Percentiles rank a stretch among this genome's conserved stretches.
Conservation (phyloP, 1,140 invertebrate species). For the Adoxophyes honmai region DNA sequence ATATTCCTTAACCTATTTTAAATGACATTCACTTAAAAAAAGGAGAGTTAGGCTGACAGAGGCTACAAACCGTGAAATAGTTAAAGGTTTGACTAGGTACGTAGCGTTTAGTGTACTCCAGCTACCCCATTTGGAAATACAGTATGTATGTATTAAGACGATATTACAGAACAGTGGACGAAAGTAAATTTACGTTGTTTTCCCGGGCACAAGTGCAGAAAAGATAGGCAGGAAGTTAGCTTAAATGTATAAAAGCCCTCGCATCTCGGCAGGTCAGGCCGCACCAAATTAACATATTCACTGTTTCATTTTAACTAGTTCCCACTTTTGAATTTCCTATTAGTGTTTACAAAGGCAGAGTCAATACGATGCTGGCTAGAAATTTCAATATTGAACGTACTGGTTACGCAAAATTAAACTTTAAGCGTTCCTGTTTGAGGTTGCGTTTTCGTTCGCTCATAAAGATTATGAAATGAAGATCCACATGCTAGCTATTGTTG, state of each 20-base stretch:
- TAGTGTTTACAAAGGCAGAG: slow-evolving; percentile 58
- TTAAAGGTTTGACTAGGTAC: no score
- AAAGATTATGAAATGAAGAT: slow-evolving; percentile 24
- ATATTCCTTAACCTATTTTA: no score
- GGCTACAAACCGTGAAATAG: no score
- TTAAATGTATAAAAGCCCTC: neutral
- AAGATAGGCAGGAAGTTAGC: neutral
- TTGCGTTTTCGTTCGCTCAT: neutral
- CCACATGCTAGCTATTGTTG: slow-evolving; percentile 23
- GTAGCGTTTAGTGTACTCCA: no score
- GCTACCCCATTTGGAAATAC: no score
- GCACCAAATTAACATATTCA: slow-evolving; percentile 63
- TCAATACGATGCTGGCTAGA: slow-evolving; percentile 38
- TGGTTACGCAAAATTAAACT: slow-evolving; percentile 6
- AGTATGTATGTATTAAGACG: no score
- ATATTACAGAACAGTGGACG: no score
- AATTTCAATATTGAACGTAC: slow-evolving; percentile 16
- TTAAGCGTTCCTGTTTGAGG: neutral
- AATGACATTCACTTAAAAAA: no score
- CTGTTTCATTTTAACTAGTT: slow-evolving; percentile 67
- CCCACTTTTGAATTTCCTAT: slow-evolving; percentile 55
- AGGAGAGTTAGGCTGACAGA: no score
- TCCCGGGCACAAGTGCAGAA: neutral
- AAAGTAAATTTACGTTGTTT: no score
- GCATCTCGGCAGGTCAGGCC: slow-evolving; percentile 3